Evolutionary conservation across 2,113 vertebrate species (phyloP), one percentile per base, ranked within the genome.

Genomic region (Leptodactylus fuscus): DNA sequence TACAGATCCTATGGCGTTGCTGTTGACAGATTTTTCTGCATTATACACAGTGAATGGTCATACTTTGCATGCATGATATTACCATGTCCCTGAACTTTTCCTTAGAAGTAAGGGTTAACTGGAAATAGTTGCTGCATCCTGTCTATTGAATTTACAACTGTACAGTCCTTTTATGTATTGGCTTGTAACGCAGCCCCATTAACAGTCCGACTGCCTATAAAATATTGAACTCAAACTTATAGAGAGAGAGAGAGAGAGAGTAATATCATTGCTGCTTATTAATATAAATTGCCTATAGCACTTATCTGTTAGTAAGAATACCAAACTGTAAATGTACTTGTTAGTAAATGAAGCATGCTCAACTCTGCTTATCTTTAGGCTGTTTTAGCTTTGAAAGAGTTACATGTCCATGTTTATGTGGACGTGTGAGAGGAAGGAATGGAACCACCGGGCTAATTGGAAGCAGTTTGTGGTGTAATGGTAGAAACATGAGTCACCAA

Each of bases 1-100:
- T 89, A 91, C 88, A 71, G 79, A 77, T 36, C 27, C 53, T n/a
- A 16, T 41, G 34, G 51, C 12, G 16, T 60, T 60, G 51, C 76
- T 41, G 32, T 41, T 41, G 34, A 60, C 51, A 58, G 29, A 1
- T 41, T 16, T 60, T 58, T 32, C 36, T 24, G n/a, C 53, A n/a
- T 53, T 27, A 8, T 55, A 38, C 46, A 60, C n/a, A 60, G 8
- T 80, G n/a, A 58, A 34, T 58, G 9, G 18, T 38, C 34, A 15
- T 60, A 10, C 18, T 34, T 27, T 55, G 36, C 27, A 55, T 44
- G 20, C 49, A 10, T 36, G 18, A 3, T 34, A 20, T 32, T 2
- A 20, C 3, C 8, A 29, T 29, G 34, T 75, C 46, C 41, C 44
- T 13, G 24, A 9, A 7, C 27, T 32, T 27, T 29, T 27, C 6